These are phyloP conservation scores for Sycophila texana DNA, from an alignment of 2,888 invertebrate species.

Conservation along the genomic window DNA sequence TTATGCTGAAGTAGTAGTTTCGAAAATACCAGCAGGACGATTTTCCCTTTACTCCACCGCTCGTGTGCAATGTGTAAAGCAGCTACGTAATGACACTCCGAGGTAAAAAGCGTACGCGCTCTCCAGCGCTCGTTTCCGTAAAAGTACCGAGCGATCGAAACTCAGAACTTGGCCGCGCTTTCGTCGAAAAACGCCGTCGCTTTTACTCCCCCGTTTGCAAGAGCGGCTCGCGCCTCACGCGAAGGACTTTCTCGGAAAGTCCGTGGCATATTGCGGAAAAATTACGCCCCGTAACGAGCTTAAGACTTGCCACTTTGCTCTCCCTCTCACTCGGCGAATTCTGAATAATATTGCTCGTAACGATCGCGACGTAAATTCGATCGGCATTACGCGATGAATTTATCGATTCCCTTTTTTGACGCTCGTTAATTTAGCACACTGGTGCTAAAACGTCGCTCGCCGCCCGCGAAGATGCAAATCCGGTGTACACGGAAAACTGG, in stretches of 20 bases:
- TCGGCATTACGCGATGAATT: background rate
- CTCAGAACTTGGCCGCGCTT: too few species aligned
- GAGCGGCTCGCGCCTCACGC: conserved; percentile 12
- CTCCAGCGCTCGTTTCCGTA: too few species aligned
- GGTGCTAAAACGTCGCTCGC: background rate
- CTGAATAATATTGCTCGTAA: background rate
- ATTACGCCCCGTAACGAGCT: background rate
- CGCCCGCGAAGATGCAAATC: background rate
- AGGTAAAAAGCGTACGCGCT: too few species aligned
- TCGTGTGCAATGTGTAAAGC: too few species aligned
- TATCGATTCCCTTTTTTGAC: background rate
- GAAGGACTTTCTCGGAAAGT: conserved; percentile 22
- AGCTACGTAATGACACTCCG: too few species aligned
- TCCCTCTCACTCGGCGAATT: too few species aligned
- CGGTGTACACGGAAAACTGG: background rate
- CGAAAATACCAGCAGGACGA: too few species aligned
- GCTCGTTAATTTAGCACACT: background rate
- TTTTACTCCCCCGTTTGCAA: conserved; percentile 12
- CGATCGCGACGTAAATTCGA: background rate
- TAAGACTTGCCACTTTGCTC: background rate
- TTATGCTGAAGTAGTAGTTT: too few species aligned
- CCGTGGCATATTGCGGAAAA: conserved; percentile 21
- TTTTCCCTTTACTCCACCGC: too few species aligned
- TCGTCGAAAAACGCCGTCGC: too few species aligned
- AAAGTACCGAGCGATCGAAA: too few species aligned